Base-by-base conservation (phyloP, 1,140 invertebrate species). In the Megalopta genalis region DNA sequence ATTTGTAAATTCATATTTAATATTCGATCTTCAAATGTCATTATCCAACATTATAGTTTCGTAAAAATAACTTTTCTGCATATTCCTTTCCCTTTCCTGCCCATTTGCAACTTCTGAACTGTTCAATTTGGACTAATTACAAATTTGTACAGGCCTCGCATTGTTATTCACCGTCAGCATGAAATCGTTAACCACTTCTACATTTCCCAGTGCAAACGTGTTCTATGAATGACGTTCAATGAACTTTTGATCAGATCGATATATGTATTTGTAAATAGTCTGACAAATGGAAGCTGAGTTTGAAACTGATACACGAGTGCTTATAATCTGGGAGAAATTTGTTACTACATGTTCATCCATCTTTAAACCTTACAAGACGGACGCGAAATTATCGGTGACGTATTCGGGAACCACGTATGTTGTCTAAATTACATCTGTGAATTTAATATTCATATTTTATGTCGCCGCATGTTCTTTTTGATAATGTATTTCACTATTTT, bases 311-410 rank as follows among this genome's bases (percentile, higher is more conserved):
- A 52, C 49, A 21, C 25, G 59, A 32, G 21, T 71, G n/a, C 32
- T 74, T 65, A 54, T 39, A 74, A 74, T 64, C 46, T 46, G 46
- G 52, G n/a, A 64, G 1, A n/a, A 54, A 65, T 27, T 49, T 65
- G 60, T 64, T 74, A 52, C 27, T 73, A 73, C 42, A 42, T 8
- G 27, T 64, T 52, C 60, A 54, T 64, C 16, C 59, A 65, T 64
- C 62, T 65, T 52, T 74, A 74, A 74, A 27, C 42, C 14, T 39
- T 39, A 23, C 54, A 64, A 54, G n/a, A 39, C 54, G 27, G 1
- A 39, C 42, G 21, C 25, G 21, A 18, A 42, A 49, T 73, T 73
- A 73, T 25, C 46, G 46, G 42, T 52, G 42, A 63, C 71, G 42
- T 39, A 49, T n/a, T n/a, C 23, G 14, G 16, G 23, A 42, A 66